Conservation (phyloP, 2,888 invertebrate species). For the Aporophyla nigra region DNA sequence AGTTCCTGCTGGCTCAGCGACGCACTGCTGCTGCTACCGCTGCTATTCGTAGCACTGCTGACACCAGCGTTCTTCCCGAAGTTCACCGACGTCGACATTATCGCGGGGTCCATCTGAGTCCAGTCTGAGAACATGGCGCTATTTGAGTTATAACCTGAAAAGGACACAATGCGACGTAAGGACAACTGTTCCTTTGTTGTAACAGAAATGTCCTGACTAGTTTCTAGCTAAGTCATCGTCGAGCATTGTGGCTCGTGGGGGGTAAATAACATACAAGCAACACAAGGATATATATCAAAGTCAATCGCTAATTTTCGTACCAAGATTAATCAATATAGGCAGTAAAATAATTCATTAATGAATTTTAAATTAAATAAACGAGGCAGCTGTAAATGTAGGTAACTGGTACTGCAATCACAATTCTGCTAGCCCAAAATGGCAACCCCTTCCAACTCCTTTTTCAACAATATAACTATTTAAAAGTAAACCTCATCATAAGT, state of each 20-base stretch:
- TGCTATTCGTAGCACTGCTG: conserved; percentile 54
- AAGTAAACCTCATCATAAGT: too few species aligned
- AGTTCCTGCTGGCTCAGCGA: conserved; percentile 76
- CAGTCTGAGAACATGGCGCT: conserved; percentile 93
- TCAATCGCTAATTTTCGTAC: background rate
- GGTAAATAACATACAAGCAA: background rate
- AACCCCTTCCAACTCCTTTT: background rate
- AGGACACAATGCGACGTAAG: conserved; percentile 56
- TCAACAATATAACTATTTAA: background rate
- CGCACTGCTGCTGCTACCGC: conserved; percentile 39
- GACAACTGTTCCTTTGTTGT: conserved; percentile 39
- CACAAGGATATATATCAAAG: background rate
- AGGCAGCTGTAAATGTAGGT: background rate
- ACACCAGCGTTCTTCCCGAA: conserved; percentile 79
- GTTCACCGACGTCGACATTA: conserved; percentile 94
- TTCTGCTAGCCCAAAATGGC: too few species aligned
- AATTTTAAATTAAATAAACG: background rate
- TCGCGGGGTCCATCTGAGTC: conserved; percentile 98
- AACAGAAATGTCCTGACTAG: conserved; percentile 60
- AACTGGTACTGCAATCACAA: background rate
- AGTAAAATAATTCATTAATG: background rate
- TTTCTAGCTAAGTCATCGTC: conserved; percentile 48
- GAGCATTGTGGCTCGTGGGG: conserved; percentile 38
- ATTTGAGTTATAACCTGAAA: conserved; percentile 81
- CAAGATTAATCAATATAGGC: background rate